Evolutionary conservation across 2,113 vertebrate species (phyloP).

Genomic region (Podilymbus podiceps): DNA sequence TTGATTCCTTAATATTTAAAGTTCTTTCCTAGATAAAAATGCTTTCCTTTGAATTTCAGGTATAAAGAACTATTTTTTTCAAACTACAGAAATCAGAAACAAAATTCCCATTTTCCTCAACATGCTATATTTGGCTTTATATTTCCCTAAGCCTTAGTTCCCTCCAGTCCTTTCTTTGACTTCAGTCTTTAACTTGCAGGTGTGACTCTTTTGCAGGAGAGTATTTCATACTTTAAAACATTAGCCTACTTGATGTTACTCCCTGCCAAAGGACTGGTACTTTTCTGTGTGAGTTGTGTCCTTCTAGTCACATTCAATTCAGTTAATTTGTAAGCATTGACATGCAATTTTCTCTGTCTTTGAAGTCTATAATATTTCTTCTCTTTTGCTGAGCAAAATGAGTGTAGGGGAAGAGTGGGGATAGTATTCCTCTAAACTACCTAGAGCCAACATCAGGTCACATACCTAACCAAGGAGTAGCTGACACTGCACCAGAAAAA

Average conservation of each 20-base stretch:
- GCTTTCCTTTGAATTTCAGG: neutral
- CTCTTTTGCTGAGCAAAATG: neutral
- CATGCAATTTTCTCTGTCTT: slow-evolving; percentile 16
- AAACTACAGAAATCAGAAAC: neutral
- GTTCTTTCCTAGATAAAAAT: neutral
- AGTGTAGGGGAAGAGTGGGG: neutral
- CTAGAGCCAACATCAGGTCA: slow-evolving; percentile 18
- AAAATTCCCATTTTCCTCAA: neutral
- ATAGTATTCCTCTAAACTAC: neutral
- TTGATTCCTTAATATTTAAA: neutral
- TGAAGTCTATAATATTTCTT: slow-evolving; percentile 20
- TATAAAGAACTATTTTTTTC: neutral
- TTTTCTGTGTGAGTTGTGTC: slow-evolving; percentile 3
- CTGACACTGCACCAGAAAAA: neutral
- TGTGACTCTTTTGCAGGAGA: neutral
- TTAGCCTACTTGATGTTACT: neutral
- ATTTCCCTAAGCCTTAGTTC: neutral
- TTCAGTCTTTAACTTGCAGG: neutral
- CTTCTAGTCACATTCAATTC: slow-evolving; percentile 16
- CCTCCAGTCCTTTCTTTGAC: neutral
- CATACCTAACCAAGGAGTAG: slow-evolving; percentile 52
- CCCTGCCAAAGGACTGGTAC: neutral
- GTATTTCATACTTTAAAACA: neutral
- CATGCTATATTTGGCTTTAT: neutral
- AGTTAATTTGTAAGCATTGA: neutral